Percentiles rank a stretch among this genome's conserved stretches.
These are phyloP conservation scores for Marmota monax DNA, from an alignment of 2,113 vertebrate genomes.

Conservation along the genomic window DNA sequence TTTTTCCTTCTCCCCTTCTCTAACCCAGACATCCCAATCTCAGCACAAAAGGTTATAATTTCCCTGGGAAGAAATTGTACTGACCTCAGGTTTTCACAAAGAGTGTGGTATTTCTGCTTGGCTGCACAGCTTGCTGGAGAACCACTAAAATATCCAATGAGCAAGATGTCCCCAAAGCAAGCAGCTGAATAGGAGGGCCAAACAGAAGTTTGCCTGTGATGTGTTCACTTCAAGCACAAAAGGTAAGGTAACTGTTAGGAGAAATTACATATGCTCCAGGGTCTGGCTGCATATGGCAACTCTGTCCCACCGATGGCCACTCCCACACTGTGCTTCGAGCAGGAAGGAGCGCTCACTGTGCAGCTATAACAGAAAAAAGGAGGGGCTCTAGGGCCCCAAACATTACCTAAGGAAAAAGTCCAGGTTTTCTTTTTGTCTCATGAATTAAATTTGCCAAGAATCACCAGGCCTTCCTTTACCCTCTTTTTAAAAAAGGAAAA, in stretches of 20 bases:
- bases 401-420: neutral
- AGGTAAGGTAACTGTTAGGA: neutral
- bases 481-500: neutral
- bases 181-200: neutral
- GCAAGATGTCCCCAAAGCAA: slow-evolving; percentile 10
- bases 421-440: neutral
- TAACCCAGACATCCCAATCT: slow-evolving; percentile 69
- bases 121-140: slow-evolving; percentile 61
- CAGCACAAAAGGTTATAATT: slow-evolving; percentile 74
- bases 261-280: neutral
- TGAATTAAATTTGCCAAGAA: neutral
- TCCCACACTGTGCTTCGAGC: neutral
- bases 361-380: neutral
- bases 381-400: neutral
- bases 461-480: neutral
- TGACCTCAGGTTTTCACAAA: slow-evolving; percentile 74
- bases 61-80: slow-evolving; percentile 77
- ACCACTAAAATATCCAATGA: slow-evolving; percentile 56
- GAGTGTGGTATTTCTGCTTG: slow-evolving; percentile 77
- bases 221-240: neutral
- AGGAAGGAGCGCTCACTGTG: neutral
- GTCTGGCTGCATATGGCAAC: no score
- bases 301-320: neutral
- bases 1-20: neutral
- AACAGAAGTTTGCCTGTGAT: neutral